Base-by-base conservation (phyloP, 2,797 vertebrate genomes). In the Phyllotis vaccarum region DNA sequence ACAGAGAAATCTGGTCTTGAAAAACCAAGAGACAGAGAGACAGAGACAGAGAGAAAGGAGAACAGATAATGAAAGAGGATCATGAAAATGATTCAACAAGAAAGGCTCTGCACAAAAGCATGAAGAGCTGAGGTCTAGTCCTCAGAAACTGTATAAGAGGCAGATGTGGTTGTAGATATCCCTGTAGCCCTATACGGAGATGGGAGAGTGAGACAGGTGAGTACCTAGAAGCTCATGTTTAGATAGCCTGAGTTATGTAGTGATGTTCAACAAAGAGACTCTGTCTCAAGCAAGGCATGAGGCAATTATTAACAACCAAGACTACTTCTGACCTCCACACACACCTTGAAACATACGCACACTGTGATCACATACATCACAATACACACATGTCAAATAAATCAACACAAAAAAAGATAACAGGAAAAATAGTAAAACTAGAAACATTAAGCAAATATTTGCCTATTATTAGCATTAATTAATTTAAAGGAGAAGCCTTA, bases 401-500 rank as follows among this genome's bases (percentile, higher is more conserved):
- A 37, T 6, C 49, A 11, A 70, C 3, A 86, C 3, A 78, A 0
- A 62, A 12, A 37, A 17, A 68, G 7, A 17, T 52, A 43, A 17
- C n/a, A 58, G 60, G 6, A 19, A 40, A 56, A 54, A 10, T 4
- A 3, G 6, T 49, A 83, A 9, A 78, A 37, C 0, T 83, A 19
- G 94, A 91, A 91, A n/a, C 19, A 72, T 86, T 83, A 70, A 68
- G 27, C 8, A 94, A 85, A 75, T 83, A 34, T n/a, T 81, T 54
- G 19, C 8, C 21, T 58, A 64, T 74, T 92, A 58, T 29, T 94
- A 93, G 31, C 64, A 95, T 49, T 87, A 87, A 93, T 89, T 91
- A 27, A 76, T 81, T 60, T 79, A 95, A 97, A 93, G 72, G 13
- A 52, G 49, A 93, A 72, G 31, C 90, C 94, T 87, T n/a, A 72